Evolutionary conservation across 2,113 vertebrate genomes (phyloP), one percentile per base, ranked within the genome.

Genomic region (Beaufortia kweichowensis): DNA sequence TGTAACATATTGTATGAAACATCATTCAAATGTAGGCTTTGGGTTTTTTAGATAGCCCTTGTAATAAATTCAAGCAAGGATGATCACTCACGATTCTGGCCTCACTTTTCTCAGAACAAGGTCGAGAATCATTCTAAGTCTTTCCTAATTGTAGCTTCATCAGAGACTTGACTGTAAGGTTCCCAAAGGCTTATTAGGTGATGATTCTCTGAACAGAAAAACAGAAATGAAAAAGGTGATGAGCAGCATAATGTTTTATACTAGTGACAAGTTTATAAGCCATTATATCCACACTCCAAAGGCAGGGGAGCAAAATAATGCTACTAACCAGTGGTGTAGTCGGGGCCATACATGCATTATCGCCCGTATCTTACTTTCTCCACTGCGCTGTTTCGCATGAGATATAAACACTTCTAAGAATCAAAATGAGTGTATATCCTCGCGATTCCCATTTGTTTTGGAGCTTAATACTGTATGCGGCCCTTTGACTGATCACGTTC

Each of bases 31-130:
- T 71, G 31, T 71, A 71, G 33, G 31, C 31, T 59, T 71, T 71
- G 68, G 53, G 68, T 41, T 57, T 21, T 17, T 71, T 31, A 71
- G 43, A 33, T 73, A 75, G 60, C 12, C 81, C 35, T 76, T 26
- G 62, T 81, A 86, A 89, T 88, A 87, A 91, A 91, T 85, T 79
- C 65, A 84, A 78, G 72, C 70, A 82, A 55, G 68, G 63, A 56
- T 63, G 74, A 39, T 53, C 41, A n/a, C 50, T 77, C 35, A 67
- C 26, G 14, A 61, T 0, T 24, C 77, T 77, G 63, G 10, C n/a
- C 87, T 76, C 75, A 83, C 75, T 80, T 48, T 57, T 0, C 53
- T 28, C 26, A 12, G 1, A 17, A 33, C n/a, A 17, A 26, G 56
- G 33, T 68, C 48, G 6, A 53, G 8, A 5, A 48, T 17, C 6